Base-by-base conservation (phyloP, 2,113 vertebrate genomes). In the Junco hyemalis region DNA sequence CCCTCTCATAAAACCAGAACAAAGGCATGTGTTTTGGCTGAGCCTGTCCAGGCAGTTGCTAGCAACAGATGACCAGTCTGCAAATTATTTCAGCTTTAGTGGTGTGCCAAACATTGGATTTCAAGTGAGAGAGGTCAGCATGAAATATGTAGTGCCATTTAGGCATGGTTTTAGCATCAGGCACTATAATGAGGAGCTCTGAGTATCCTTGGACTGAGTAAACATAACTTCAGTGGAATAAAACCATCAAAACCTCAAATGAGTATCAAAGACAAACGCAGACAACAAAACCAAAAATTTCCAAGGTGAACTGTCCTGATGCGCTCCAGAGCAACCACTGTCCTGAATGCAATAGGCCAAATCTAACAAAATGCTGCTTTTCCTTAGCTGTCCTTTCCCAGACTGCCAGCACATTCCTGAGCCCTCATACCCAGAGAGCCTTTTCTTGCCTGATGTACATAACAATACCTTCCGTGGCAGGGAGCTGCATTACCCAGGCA, bases 221-320 rank as follows among this genome's bases (percentile, higher is more conserved):
- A 97, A 95, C 74, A 70, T 28, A 91, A 78, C 81, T 91, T 88
- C 50, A 93, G 63, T 78, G 90, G 71, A 95, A 96, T 92, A 66
- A 97, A 97, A 96, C 64, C 84, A 95, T 81, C 82, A 94, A 96
- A 97, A 90, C 64, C 95, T 95, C 95, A 94, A 88, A 80, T 94
- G 89, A 82, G 54, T 88, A 97, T 94, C 96, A 96, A 96, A 96
- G 76, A 91, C 90, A 96, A 89, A 91, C 91, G 93, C 20, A 95
- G 89, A 96, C 42, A 92, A 88, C 59, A 86, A 91, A 92, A 76
- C 48, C 59, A 95, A 87, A 95, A 72, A 60, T 96, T 96, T 95
- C 68, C 38, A 80, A 91, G 93, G 69, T 95, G 89, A 96, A 53
- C 84, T 81, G 79, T 71, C 90, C 90, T 93, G 54, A 87, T 86